Evolutionary conservation across 2,113 vertebrate species (phyloP).

Genomic region (Pterophyllum scalare): DNA sequence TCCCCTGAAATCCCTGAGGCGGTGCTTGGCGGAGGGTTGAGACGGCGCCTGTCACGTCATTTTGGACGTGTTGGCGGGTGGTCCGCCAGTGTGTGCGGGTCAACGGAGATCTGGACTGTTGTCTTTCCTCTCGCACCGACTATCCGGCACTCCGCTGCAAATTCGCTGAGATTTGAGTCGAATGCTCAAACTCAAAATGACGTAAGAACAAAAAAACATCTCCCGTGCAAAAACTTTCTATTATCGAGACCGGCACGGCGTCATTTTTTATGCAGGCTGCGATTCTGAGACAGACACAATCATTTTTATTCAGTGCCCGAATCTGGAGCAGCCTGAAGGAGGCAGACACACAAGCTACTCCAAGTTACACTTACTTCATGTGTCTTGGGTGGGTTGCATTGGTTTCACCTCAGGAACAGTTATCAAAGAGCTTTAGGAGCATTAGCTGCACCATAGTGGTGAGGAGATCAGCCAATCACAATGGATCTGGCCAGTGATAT

Average conservation of each 20-base stretch:
- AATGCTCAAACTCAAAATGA: slow-evolving; percentile 7
- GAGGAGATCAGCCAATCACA: no score
- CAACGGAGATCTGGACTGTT: slow-evolving; percentile 20
- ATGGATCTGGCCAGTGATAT: not conserved
- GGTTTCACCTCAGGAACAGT: not conserved
- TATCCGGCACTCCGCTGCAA: not conserved
- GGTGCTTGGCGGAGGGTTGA: slow-evolving; percentile 37
- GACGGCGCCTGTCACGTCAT: slow-evolving; percentile 46
- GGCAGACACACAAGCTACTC: not conserved
- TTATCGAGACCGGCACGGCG: not conserved
- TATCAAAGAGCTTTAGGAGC: not conserved
- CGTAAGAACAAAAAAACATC: slow-evolving; percentile 3
- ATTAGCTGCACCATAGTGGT: not conserved
- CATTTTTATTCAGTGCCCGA: not conserved
- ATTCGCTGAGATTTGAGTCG: slow-evolving; percentile 13
- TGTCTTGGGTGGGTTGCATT: not conserved
- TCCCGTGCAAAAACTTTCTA: not conserved
- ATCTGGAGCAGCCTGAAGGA: not conserved
- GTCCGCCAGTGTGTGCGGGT: slow-evolving; percentile 48
- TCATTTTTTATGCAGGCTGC: slow-evolving; percentile 19
- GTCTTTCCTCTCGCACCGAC: not conserved
- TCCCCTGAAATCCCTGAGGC: slow-evolving; percentile 45
- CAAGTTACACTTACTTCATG: not conserved
- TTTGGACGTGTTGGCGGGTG: slow-evolving; percentile 50
- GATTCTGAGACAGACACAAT: not conserved